Conservation (phyloP, 92 coral and sea anemone genomes). For the Palythoa caribaeorum region DNA sequence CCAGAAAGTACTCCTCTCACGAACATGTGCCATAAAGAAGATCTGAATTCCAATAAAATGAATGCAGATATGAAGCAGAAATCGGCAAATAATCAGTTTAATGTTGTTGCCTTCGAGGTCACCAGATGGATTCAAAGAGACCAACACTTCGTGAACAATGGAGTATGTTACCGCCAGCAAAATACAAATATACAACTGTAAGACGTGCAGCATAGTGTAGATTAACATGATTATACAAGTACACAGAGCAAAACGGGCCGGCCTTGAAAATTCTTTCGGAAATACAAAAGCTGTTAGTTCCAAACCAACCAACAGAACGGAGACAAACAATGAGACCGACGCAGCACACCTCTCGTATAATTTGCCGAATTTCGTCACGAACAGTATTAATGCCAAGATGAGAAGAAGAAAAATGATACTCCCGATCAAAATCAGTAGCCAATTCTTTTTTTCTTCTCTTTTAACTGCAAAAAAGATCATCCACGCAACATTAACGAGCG, state of each 20-base stretch:
- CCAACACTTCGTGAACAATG: conserved; percentile 89
- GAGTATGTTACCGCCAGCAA: conserved; percentile 88
- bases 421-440: conserved; percentile 79
- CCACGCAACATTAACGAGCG: conserved; percentile 87
- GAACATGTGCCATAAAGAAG: conserved; percentile 99
- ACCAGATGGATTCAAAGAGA: conserved; percentile 39
- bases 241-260: conserved; percentile 93
- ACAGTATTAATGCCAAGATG: conserved; percentile 79
- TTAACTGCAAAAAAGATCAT: conserved; percentile 90
- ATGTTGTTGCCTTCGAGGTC: conserved; percentile 32
- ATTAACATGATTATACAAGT: conserved; percentile 92
- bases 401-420: conserved; percentile 79
- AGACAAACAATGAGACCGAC: conserved; percentile 78
- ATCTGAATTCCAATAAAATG: conserved; percentile 95
- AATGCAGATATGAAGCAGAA: conserved; percentile 87
- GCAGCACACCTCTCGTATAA: conserved; percentile 89
- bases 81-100: conserved; percentile 76
- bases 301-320: conserved; percentile 81
- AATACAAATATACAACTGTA: conserved; percentile 91
- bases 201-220: conserved; percentile 93
- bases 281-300: conserved; percentile 84
- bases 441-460: conserved; percentile 49
- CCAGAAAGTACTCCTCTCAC: conserved; percentile 99
- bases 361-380: conserved; percentile 79
- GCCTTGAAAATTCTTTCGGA: conserved; percentile 74